These are phyloP conservation scores for Schlechtendalia chinensis DNA, from an alignment of 1,140 invertebrate genomes.

Conservation along the genomic window DNA sequence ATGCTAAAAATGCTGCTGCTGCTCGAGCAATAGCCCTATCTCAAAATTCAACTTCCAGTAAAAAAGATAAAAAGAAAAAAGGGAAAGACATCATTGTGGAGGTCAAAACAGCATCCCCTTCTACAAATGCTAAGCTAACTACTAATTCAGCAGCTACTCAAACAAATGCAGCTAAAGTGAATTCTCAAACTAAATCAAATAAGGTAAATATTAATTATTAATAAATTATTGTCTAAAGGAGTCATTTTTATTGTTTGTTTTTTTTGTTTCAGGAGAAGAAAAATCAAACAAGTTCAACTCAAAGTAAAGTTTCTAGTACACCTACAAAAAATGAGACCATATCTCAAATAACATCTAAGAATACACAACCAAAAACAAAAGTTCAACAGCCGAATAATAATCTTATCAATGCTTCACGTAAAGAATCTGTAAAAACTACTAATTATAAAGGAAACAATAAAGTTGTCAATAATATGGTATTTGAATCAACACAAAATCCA, in stretches of 20 bases:
- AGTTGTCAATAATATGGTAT: slow-evolving; percentile 59
- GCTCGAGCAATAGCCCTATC: slow-evolving; percentile 11
- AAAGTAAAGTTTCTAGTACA: slow-evolving; percentile 13
- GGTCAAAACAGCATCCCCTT: slow-evolving; percentile 10
- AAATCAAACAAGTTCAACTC: slow-evolving; percentile 17
- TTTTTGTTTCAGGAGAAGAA: slow-evolving; percentile 30
- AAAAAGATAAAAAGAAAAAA: slow-evolving; percentile 63
- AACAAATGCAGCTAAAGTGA: slow-evolving; percentile 30
- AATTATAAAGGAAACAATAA: slow-evolving; percentile 46
- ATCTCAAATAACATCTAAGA: not conserved
- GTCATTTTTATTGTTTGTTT: not conserved
- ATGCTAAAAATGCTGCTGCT: slow-evolving; percentile 59
- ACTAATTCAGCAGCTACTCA: slow-evolving; percentile 41
- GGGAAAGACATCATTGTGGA: slow-evolving; percentile 65
- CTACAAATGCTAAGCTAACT: slow-evolving; percentile 28
- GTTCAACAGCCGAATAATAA: slow-evolving; percentile 21
- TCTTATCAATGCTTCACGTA: not conserved
- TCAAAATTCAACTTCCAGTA: slow-evolving; percentile 13
- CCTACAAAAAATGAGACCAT: slow-evolving; percentile 2
- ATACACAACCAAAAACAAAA: slow-evolving; percentile 19
- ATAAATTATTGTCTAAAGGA: not conserved
- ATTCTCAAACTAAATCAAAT: slow-evolving; percentile 36
- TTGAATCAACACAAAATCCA: slow-evolving; percentile 64
- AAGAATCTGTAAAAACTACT: slow-evolving; percentile 27
- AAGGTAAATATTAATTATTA: slow-evolving; percentile 12